phyloP scores from a whole-genome alignment of 2,888 invertebrate genomes.

The Therioaphis trifolii region DNA sequence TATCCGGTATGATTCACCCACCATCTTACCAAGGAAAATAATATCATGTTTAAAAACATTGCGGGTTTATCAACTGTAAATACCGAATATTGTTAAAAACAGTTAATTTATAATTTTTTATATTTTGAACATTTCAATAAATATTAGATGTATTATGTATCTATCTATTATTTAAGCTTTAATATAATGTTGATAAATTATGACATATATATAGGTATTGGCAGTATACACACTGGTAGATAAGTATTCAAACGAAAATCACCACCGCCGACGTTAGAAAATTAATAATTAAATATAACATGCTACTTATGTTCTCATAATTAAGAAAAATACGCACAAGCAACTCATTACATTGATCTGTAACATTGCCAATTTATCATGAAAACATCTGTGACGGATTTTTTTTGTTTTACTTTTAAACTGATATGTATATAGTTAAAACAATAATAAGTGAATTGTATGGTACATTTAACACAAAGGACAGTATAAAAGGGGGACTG shows the following conservation, averaged over 20 bases:
- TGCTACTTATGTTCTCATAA: background rate
- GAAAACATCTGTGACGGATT: constrained; percentile 14
- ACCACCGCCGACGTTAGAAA: background rate
- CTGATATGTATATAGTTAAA: too few species aligned
- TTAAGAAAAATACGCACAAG: background rate
- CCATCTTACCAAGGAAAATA: background rate
- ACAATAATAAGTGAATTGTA: too few species aligned
- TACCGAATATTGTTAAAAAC: background rate
- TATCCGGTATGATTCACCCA: constrained; percentile 30
- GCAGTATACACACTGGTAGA: too few species aligned
- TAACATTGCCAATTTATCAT: constrained; percentile 18
- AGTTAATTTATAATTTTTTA: background rate
- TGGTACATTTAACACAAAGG: too few species aligned
- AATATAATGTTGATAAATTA: too few species aligned
- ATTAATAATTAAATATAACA: constrained; percentile 1
- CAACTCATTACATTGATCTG: constrained; percentile 1
- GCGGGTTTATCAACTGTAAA: background rate
- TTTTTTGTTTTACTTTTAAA: too few species aligned
- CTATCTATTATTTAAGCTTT: too few species aligned
- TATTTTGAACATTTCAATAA: background rate
- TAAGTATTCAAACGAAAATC: background rate
- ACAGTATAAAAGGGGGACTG: too few species aligned
- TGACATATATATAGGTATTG: too few species aligned
- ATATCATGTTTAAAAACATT: background rate
- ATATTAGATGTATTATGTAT: background rate